Percentiles rank a stretch among this genome's conserved stretches.
Conservation (phyloP, 2,797 vertebrate genomes). For the Sebastes minor region DNA sequence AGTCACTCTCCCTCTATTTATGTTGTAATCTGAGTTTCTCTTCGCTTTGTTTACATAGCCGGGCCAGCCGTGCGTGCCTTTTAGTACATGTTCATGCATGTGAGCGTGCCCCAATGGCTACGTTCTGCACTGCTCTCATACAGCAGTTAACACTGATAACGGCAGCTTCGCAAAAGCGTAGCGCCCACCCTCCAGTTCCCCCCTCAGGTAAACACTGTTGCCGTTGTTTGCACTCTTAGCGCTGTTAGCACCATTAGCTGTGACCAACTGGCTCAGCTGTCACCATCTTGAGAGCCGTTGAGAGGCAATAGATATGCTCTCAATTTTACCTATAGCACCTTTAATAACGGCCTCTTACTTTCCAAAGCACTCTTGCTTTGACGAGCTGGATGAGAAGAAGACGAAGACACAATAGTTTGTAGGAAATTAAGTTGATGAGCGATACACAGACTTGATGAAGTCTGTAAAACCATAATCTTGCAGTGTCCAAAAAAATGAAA, state of each 20-base stretch:
- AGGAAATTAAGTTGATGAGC: neutral
- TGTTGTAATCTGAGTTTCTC: too few relatives aligned
- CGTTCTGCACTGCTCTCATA: too few relatives aligned
- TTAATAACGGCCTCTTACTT: neutral
- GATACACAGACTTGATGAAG: neutral
- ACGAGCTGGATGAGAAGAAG: neutral
- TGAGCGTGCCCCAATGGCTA: too few relatives aligned
- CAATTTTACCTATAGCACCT: neutral
- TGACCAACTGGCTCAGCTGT: neutral
- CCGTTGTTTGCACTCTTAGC: neutral
- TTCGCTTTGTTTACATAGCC: too few relatives aligned
- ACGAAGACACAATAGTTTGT: neutral
- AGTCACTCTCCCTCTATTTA: too few relatives aligned
- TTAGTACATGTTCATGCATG: too few relatives aligned
- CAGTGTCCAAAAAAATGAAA: neutral
- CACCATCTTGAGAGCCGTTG: neutral
- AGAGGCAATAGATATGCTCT: neutral
- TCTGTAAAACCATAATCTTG: neutral
- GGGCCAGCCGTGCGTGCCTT: too few relatives aligned
- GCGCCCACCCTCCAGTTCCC: too few relatives aligned
- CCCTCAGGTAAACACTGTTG: neutral
- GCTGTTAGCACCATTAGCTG: neutral
- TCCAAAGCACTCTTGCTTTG: neutral
- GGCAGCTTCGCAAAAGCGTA: too few relatives aligned
- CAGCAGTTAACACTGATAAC: too few relatives aligned